Evolutionary conservation across 1,140 invertebrate species (phyloP).

Genomic region (Stegodyphus dumicola): DNA sequence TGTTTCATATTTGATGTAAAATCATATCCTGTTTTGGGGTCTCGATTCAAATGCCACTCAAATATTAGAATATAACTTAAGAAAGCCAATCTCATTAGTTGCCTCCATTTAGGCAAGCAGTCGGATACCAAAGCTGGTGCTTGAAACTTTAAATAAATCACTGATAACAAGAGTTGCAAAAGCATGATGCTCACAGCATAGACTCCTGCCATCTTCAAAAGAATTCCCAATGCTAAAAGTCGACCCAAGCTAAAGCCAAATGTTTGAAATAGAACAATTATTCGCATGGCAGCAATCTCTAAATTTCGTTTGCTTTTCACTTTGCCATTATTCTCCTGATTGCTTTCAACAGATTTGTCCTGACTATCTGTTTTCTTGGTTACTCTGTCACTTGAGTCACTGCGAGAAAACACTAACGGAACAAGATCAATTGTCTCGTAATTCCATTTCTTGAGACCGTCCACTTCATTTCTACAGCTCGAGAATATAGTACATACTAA

Average conservation of each 20-base stretch:
- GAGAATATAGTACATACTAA: constrained; percentile 36
- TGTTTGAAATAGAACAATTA: constrained; percentile 31
- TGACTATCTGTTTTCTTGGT: neutral
- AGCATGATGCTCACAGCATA: constrained; percentile 52
- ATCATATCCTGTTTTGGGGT: constrained; percentile 43
- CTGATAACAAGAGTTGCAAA: constrained; percentile 40
- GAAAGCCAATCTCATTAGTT: constrained; percentile 35
- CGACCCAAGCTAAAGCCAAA: constrained; percentile 46
- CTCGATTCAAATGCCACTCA: constrained; percentile 51
- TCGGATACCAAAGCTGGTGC: constrained; percentile 40
- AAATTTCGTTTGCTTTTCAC: neutral
- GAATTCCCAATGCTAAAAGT: constrained; percentile 47
- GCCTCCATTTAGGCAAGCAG: constrained; percentile 35
- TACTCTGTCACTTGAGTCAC: neutral
- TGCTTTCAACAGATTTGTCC: neutral
- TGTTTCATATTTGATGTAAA: constrained; percentile 47
- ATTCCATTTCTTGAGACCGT: constrained; percentile 44
- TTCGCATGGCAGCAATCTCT: neutral
- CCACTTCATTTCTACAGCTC: constrained; percentile 5
- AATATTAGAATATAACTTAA: constrained; percentile 55
- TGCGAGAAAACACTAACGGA: constrained; percentile 33
- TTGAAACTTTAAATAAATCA: constrained; percentile 54
- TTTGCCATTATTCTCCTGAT: neutral
- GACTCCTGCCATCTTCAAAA: constrained; percentile 46
- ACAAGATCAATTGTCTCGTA: constrained; percentile 44